These are phyloP conservation scores for Sesia apiformis DNA, from an alignment of 2,888 invertebrate genomes.

Conservation along the genomic window DNA sequence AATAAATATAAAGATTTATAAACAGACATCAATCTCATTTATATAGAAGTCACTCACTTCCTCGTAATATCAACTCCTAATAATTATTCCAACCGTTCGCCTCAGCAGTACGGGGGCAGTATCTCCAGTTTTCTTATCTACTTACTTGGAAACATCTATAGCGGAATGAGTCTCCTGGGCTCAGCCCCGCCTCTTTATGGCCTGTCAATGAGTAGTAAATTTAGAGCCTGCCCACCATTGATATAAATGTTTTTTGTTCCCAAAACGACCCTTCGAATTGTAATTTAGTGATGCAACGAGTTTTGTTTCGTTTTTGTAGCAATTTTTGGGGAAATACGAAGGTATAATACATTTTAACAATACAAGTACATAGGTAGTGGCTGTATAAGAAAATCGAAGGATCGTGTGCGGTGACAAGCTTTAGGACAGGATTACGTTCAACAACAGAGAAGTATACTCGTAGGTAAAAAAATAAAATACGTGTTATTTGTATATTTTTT, in stretches of 20 bases:
- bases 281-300: slow-evolving; percentile 50
- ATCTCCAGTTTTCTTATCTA: slow-evolving; percentile 64
- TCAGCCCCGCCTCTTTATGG: slow-evolving; percentile 59
- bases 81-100: slow-evolving; percentile 12
- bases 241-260: slow-evolving; percentile 75
- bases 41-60: background rate
- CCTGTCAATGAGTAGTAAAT: slow-evolving; percentile 74
- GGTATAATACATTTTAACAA: too few relatives aligned
- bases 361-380: too few relatives aligned
- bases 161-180: slow-evolving; percentile 57
- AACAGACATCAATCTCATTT: too few relatives aligned
- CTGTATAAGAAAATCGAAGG: too few relatives aligned
- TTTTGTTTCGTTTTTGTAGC: too few relatives aligned
- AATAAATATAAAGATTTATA: too few relatives aligned
- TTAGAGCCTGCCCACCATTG: slow-evolving; percentile 69
- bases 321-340: too few relatives aligned
- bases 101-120: slow-evolving; percentile 31
- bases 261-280: slow-evolving; percentile 67
- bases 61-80: slow-evolving; percentile 22
- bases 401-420: too few relatives aligned
- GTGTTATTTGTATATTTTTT: too few relatives aligned
- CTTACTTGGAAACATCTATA: slow-evolving; percentile 43
- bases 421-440: too few relatives aligned
- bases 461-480: too few relatives aligned
- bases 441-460: too few relatives aligned